Evolutionary conservation across 1,140 invertebrate genomes (phyloP), one percentile per base, ranked within the genome.

Genomic region (Hyposmocoma kahamanoa): DNA sequence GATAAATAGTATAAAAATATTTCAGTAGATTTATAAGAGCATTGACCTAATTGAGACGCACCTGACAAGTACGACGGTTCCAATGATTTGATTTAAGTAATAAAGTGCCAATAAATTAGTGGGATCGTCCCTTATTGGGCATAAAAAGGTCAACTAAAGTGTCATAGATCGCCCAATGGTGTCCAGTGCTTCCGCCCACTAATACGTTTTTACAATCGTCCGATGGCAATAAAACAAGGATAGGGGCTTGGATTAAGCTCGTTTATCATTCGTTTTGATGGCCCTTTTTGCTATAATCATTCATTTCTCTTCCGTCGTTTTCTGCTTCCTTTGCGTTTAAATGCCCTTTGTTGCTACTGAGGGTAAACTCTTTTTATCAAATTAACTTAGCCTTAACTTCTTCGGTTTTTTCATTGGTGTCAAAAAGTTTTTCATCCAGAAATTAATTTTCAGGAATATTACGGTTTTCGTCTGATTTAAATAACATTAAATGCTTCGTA

Each of bases 201-300:
- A 80, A 81, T 81, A 84, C 76, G 77, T 84, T 84, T 84, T 84
- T 84, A 84, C 80, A 81, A 80, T 84, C 80, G 80, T 59, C 68
- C 66, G 58, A 50, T 53, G 70, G 80, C 73, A 84, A 84, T 84
- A 84, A 84, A 84, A 82, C 78, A 79, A 72, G 70, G 80, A 81
- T 75, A 68, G 72, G 75, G 73, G 56, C 67, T 60, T 47, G 73
- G 78, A 80, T 84, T 84, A 80, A 77, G 72, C 68, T 82, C 81
- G 73, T 84, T 81, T 84, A 84, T 84, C 81, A 84, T 84, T 84
- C 78, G 73, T 77, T 81, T 71, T 82, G 81, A 84, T 84, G 68
- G 76, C 76, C 78, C 67, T 82, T 82, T 83, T 84, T 82, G 81
- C 76, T 69, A 73, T 82, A 84, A 84, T 84, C 81, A 81, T 81